Percentiles rank a stretch among this genome's conserved stretches.
phyloP scores from a whole-genome alignment of 2,113 vertebrate genomes.

The Corythoichthys intestinalis region DNA sequence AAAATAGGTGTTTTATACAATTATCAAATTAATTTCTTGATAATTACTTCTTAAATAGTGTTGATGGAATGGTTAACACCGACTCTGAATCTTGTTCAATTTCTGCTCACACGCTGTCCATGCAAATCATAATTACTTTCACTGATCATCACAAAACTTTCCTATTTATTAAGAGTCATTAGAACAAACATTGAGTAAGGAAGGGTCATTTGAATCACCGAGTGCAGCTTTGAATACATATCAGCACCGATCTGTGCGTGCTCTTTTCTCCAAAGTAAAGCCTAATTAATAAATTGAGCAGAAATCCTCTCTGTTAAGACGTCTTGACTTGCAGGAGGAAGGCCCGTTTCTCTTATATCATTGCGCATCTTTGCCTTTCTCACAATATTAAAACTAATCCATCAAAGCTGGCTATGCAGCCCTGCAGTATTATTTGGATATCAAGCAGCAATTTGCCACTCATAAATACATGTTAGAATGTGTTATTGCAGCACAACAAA shows the following conservation, averaged over 20 bases:
- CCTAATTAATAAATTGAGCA: background rate
- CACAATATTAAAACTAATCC: constrained; percentile 73
- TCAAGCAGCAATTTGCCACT: constrained; percentile 64
- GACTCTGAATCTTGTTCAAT: too few relatives aligned
- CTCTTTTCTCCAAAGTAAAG: constrained; percentile 21
- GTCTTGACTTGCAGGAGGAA: constrained; percentile 13
- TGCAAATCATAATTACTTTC: background rate
- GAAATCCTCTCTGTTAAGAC: background rate
- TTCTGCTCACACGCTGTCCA: too few relatives aligned
- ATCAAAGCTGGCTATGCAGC: constrained; percentile 57
- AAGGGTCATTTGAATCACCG: background rate
- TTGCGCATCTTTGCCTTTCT: constrained; percentile 47
- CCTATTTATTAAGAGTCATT: background rate
- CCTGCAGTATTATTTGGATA: constrained; percentile 59
- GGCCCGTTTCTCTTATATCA: constrained; percentile 41
- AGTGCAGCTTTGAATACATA: background rate
- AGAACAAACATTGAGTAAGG: background rate
- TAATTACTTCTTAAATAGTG: too few relatives aligned
- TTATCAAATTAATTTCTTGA: too few relatives aligned
- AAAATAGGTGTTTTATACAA: too few relatives aligned
- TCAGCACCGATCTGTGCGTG: background rate
- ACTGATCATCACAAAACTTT: background rate
- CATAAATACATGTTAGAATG: constrained; percentile 54
- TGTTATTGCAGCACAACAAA: constrained; percentile 36
- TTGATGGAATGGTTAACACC: too few relatives aligned